These are phyloP conservation scores for Agrypnus murinus DNA, from an alignment of 2,888 invertebrate genomes.

Conservation along the genomic window DNA sequence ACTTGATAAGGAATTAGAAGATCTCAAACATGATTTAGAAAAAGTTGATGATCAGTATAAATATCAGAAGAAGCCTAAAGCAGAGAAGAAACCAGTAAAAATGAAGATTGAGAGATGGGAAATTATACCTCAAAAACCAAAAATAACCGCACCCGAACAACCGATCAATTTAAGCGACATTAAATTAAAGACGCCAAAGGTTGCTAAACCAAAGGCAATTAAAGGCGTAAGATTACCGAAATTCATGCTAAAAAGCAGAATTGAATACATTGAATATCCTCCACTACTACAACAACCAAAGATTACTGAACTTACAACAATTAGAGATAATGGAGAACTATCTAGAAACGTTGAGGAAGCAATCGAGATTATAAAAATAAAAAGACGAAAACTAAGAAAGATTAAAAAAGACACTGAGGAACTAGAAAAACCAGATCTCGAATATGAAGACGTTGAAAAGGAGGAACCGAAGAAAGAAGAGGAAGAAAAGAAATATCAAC, in stretches of 20 bases:
- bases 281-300: constrained; percentile 67
- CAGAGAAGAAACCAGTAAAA: constrained; percentile 65
- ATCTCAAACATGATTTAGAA: constrained; percentile 66
- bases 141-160: constrained; percentile 48
- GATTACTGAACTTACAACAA: constrained; percentile 67
- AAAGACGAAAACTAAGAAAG: constrained; percentile 67
- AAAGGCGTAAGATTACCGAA: constrained; percentile 69
- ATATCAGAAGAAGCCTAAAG: constrained; percentile 59
- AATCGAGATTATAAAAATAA: constrained; percentile 63
- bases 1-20: constrained; percentile 69
- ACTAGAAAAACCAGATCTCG: constrained; percentile 70
- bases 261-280: constrained; percentile 76
- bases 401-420: constrained; percentile 66
- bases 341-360: constrained; percentile 73
- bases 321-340: constrained; percentile 68
- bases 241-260: constrained; percentile 71
- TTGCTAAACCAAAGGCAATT: constrained; percentile 66
- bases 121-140: constrained; percentile 61
- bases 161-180: constrained; percentile 66
- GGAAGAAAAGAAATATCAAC: constrained; percentile 67
- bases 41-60: constrained; percentile 68
- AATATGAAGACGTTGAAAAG: constrained; percentile 66
- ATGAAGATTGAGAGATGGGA: constrained; percentile 71
- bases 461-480: constrained; percentile 69
- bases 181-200: constrained; percentile 65